These are phyloP conservation scores for Sigmodon hispidus DNA, from an alignment of 2,113 vertebrate genomes.

Conservation along the genomic window DNA sequence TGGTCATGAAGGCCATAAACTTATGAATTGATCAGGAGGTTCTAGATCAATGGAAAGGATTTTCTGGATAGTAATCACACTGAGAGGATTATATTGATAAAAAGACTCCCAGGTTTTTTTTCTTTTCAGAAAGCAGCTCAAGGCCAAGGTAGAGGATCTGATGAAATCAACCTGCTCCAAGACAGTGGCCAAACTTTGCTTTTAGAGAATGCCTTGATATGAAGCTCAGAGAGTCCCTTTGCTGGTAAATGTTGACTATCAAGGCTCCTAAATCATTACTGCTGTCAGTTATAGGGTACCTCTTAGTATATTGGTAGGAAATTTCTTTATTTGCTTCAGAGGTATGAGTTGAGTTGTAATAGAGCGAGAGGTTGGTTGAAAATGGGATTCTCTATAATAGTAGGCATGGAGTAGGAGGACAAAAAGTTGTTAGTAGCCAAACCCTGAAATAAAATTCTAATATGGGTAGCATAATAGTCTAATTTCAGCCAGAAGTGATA, in stretches of 20 bases:
- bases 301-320: background rate
- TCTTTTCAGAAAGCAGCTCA: conserved; percentile 45
- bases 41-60: conserved; percentile 25
- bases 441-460: background rate
- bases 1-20: background rate
- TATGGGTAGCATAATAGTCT: background rate
- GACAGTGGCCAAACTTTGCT: background rate
- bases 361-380: background rate
- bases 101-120: conserved; percentile 7
- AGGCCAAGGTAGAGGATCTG: background rate
- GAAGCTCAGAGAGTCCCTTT: conserved; percentile 15
- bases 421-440: background rate
- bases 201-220: conserved; percentile 21
- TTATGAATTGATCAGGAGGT: conserved; percentile 15
- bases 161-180: conserved; percentile 39
- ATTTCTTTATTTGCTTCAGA: conserved; percentile 16
- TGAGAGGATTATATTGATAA: conserved; percentile 20
- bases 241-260: background rate
- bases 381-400: background rate
- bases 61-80: conserved; percentile 12
- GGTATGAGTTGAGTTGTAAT: background rate
- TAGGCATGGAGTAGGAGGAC: background rate
- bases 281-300: background rate
- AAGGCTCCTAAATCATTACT: background rate
- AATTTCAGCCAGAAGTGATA: background rate